These are phyloP conservation scores for Agrypnia vestita DNA, from an alignment of 1,140 invertebrate genomes.

Conservation along the genomic window DNA sequence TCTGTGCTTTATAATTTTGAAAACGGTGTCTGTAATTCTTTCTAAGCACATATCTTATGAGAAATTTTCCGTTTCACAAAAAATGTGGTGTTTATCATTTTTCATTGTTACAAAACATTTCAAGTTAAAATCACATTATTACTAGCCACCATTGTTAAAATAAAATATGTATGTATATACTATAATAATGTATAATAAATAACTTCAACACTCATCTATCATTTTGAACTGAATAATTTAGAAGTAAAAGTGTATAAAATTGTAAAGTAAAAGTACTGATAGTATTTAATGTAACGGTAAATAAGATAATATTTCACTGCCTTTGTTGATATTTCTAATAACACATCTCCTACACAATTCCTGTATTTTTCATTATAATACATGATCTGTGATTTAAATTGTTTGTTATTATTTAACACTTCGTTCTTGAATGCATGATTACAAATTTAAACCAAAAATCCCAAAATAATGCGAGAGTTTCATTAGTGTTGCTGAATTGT, in stretches of 20 bases:
- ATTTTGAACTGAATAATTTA: constrained; percentile 37
- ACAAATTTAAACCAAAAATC: not conserved
- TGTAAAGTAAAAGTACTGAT: constrained; percentile 60
- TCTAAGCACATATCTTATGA: too few relatives aligned
- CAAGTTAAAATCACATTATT: too few relatives aligned
- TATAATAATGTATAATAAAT: not conserved
- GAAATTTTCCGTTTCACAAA: too few relatives aligned
- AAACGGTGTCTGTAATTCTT: too few relatives aligned
- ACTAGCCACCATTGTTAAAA: too few relatives aligned
- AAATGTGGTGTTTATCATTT: too few relatives aligned
- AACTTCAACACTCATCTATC: constrained; percentile 16
- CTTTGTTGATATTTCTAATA: constrained; percentile 47
- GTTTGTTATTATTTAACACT: not conserved
- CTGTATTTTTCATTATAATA: constrained; percentile 61
- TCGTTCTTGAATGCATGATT: too few relatives aligned
- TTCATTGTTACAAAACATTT: too few relatives aligned
- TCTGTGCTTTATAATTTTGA: too few relatives aligned
- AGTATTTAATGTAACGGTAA: constrained; percentile 51
- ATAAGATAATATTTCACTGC: constrained; percentile 46
- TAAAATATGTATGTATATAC: too few relatives aligned
- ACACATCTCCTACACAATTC: constrained; percentile 25
- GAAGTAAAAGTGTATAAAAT: constrained; percentile 35
- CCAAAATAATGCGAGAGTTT: not conserved
- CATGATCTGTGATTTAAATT: constrained; percentile 60
- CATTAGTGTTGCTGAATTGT: too few relatives aligned